Base-by-base conservation (phyloP, 2,888 invertebrate genomes). In the Pristionchus japonicus region DNA sequence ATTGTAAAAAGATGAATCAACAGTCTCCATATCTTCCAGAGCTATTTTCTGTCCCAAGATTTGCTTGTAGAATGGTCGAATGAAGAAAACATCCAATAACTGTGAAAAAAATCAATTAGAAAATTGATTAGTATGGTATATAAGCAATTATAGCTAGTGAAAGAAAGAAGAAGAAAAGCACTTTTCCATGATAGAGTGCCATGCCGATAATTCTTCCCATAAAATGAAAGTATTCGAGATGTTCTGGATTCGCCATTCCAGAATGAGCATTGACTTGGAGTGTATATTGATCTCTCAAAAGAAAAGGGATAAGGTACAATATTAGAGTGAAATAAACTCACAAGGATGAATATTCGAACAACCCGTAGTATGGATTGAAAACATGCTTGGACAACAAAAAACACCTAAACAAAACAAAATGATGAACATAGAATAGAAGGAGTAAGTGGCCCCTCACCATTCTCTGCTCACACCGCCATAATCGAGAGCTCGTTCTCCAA, bases 61-160 rank as follows among this genome's bases (percentile, higher is more conserved):
- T 99, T 99, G 99, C 96, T 99, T 99, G 96, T 99, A 99, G 95
- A 99, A 99, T 88, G 99, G 99, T 95, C 99, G 97, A 95, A 99
- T 99, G 96, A 99, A 99, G 95, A 99, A 99, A 84, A 52, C 52
- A 52, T 52, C 52, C 20, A 52, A 23, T 23, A 52, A 98, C 98
- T 91, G 83, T n/a, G n/a, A n/a, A n/a, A n/a, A n/a, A n/a, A n/a
- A n/a, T n/a, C n/a, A n/a, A n/a, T n/a, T n/a, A n/a, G n/a, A n/a
- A n/a, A n/a, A n/a, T n/a, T n/a, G n/a, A n/a, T n/a, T n/a, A n/a
- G n/a, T n/a, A n/a, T n/a, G n/a, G n/a, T n/a, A n/a, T n/a, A n/a
- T n/a, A n/a, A n/a, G n/a, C n/a, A n/a, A n/a, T n/a, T n/a, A n/a
- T n/a, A n/a, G n/a, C n/a, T n/a, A n/a, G n/a, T n/a, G n/a, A n/a